Evolutionary conservation across 1,140 invertebrate species (phyloP).

Genomic region (Nasonia vitripennis): DNA sequence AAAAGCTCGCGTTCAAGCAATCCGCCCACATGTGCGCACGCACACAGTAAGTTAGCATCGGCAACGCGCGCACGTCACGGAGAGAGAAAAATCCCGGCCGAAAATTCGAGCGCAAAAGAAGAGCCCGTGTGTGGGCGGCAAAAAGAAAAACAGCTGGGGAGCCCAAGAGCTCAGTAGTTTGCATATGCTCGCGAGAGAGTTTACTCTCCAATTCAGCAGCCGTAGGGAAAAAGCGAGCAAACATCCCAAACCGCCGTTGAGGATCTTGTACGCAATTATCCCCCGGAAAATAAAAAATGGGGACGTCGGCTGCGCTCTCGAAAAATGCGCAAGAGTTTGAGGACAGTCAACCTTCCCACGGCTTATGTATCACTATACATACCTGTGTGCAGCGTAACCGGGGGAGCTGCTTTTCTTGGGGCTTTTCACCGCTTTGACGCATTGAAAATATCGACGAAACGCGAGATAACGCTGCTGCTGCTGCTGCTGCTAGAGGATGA

Average conservation of each 20-base stretch:
- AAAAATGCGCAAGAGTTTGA: not conserved
- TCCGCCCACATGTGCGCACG: too few species aligned
- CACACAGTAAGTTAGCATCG: not conserved
- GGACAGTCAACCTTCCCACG: not conserved
- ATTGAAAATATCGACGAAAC: not conserved
- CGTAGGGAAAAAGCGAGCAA: constrained; percentile 4
- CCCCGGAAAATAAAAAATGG: not conserved
- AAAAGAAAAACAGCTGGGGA: not conserved
- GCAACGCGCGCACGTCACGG: too few species aligned
- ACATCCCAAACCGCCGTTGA: not conserved
- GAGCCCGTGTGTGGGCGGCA: not conserved
- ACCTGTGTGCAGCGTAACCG: not conserved
- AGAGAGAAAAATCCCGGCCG: not conserved
- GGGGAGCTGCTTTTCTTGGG: too few species aligned
- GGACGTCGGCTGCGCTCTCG: not conserved
- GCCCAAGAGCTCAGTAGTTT: not conserved
- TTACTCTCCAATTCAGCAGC: constrained; percentile 13
- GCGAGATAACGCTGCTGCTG: not conserved
- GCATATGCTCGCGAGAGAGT: constrained; percentile 1
- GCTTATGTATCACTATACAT: not conserved
- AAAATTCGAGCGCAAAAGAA: not conserved
- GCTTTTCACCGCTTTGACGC: not conserved
- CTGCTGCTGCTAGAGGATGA: not conserved
- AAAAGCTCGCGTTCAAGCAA: too few species aligned
- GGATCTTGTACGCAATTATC: constrained; percentile 19